A percentile compares a stretch with the other conserved stretches of the same genome.
phyloP scores from a whole-genome alignment of 2,797 vertebrate species.

The Notoglanidium macrostoma region DNA sequence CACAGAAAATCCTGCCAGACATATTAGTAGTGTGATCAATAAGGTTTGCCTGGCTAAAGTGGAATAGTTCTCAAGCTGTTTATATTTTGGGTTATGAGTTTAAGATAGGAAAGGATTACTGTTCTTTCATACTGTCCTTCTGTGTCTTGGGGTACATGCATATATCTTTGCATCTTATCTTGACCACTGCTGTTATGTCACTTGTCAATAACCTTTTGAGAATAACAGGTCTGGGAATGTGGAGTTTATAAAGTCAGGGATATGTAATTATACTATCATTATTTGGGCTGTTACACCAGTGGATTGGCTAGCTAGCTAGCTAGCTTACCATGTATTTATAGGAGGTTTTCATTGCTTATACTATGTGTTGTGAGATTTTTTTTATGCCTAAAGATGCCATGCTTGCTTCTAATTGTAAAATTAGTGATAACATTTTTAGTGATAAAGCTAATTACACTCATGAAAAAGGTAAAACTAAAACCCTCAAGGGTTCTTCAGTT shows the following conservation, averaged over 20 bases:
- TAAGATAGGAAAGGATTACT: background rate
- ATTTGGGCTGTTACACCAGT: background rate
- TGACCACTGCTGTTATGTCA: background rate
- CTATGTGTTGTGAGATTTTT: background rate
- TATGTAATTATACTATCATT: background rate
- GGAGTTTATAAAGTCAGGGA: background rate
- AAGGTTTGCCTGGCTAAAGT: slow-evolving; percentile 4
- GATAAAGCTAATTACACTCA: background rate
- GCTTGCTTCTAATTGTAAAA: background rate
- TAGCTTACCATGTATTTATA: background rate
- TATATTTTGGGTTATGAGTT: background rate
- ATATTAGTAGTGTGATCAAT: background rate
- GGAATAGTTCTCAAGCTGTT: background rate
- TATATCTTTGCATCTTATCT: background rate
- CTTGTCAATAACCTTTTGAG: background rate
- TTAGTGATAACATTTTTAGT: background rate
- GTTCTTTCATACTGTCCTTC: background rate
- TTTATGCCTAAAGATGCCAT: background rate
- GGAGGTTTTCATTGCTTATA: background rate
- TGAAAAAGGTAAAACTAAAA: background rate
- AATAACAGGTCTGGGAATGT: background rate
- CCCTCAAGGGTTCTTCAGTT: background rate
- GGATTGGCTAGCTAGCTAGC: background rate
- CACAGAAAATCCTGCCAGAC: background rate
- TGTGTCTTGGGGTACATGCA: background rate